Conservation (phyloP, 1,140 invertebrate species). For the Drosophila pectinifera region DNA sequence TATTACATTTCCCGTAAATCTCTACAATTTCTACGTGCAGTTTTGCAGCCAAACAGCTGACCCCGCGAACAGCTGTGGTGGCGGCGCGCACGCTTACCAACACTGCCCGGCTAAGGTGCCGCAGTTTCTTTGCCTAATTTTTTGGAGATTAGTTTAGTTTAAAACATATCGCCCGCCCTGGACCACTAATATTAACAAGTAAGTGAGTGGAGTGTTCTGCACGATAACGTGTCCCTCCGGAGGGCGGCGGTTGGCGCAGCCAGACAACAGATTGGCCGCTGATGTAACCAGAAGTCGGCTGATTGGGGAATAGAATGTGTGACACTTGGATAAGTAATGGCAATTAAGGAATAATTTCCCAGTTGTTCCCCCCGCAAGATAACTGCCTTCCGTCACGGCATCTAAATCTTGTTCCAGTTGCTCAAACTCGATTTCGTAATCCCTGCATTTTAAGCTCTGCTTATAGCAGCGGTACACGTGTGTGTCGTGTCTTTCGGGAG, state of each 20-base stretch:
- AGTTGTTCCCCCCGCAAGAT: background rate
- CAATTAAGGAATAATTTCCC: conserved; percentile 14
- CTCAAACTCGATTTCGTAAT: conserved; percentile 25
- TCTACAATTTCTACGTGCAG: background rate
- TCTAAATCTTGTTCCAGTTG: background rate
- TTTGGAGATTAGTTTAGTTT: conserved; percentile 49
- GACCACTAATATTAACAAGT: conserved; percentile 37
- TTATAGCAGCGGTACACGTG: conserved; percentile 38
- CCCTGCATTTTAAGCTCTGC: background rate
- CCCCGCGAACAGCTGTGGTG: conserved; percentile 19
- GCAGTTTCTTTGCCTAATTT: conserved; percentile 37
- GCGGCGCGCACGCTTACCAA: conserved; percentile 18
- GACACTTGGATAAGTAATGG: conserved; percentile 17
- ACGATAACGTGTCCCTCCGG: background rate
- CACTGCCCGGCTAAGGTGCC: conserved; percentile 46
- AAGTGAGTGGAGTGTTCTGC: conserved; percentile 6
- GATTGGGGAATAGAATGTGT: conserved; percentile 14
- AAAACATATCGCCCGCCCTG: conserved; percentile 39
- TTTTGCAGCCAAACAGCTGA: conserved; percentile 9
- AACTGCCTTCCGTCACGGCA: background rate
- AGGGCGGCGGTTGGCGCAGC: background rate
- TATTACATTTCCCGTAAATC: too few relatives aligned
- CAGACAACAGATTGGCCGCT: conserved; percentile 1
- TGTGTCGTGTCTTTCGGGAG: background rate
- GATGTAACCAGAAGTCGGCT: conserved; percentile 47